Conservation (phyloP, 2,888 invertebrate species). For the Lasioglossum figueresi region DNA sequence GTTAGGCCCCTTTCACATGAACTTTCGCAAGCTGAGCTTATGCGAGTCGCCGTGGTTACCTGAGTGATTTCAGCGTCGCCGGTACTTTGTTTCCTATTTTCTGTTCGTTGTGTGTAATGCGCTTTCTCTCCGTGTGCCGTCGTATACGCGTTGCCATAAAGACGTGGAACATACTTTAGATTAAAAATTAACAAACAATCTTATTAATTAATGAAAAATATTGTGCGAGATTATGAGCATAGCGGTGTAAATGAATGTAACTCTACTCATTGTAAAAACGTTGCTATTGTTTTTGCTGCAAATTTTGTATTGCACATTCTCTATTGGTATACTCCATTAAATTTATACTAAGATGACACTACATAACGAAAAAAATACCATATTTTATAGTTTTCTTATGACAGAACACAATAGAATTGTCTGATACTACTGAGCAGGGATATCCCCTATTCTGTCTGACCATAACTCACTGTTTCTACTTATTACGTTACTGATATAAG, state of each 20-base stretch:
- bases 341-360: not conserved
- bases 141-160: not conserved
- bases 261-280: too few relatives aligned
- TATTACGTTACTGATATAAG: not conserved
- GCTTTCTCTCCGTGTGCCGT: not conserved
- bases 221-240: too few relatives aligned
- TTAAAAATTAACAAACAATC: too few relatives aligned
- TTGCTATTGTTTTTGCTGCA: too few relatives aligned
- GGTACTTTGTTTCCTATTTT: not conserved
- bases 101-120: not conserved
- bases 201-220: too few relatives aligned
- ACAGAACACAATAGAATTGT: not conserved
- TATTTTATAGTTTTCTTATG: too few relatives aligned
- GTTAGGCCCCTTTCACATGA: constrained; percentile 41
- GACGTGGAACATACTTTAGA: not conserved
- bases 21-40: constrained; percentile 1
- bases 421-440: not conserved
- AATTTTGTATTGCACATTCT: not conserved
- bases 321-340: not conserved
- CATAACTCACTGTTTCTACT: not conserved
- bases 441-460: not conserved
- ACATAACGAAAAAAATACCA: too few relatives aligned
- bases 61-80: not conserved
- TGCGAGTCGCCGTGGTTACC: not conserved
- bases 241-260: too few relatives aligned